A percentile compares a stretch with the other conserved stretches of the same genome.
Conservation (phyloP, 2,113 vertebrate genomes). For the Todiramphus chloris region DNA sequence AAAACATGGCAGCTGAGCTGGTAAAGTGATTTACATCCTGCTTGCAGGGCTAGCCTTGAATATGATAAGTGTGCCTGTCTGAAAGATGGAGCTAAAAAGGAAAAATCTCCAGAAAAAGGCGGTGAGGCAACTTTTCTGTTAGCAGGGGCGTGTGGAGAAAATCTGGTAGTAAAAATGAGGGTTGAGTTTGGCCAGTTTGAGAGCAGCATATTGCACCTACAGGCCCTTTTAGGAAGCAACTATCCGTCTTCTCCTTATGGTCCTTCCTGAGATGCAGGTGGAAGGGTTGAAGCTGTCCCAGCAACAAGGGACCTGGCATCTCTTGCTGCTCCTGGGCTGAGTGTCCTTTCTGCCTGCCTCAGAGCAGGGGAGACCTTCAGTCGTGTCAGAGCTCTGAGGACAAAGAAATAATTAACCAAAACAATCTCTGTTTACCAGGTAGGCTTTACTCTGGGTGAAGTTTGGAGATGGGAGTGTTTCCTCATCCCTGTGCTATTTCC, state of each 20-base stretch:
- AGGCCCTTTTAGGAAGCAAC: background rate
- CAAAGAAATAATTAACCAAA: background rate
- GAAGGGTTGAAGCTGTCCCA: background rate
- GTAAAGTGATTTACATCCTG: constrained; percentile 27
- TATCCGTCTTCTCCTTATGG: fast-evolving
- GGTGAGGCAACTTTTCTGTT: background rate
- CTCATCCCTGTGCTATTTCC: background rate
- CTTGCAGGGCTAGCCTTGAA: background rate
- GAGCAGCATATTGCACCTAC: background rate
- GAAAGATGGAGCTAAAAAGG: constrained; percentile 14
- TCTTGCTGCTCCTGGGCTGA: background rate
- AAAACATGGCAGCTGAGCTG: constrained; percentile 9
- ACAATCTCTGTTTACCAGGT: fast-evolving
- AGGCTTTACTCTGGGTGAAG: background rate
- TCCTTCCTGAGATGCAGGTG: fast-evolving
- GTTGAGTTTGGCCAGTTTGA: background rate
- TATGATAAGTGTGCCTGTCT: constrained; percentile 13
- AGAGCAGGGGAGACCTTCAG: no score
- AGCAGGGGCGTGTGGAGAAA: background rate
- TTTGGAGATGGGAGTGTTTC: background rate
- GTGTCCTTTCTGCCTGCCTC: background rate
- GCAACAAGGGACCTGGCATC: background rate
- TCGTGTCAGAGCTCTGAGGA: background rate
- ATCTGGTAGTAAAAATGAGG: background rate
- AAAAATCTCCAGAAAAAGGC: background rate